Evolutionary conservation across 1,140 invertebrate genomes (phyloP).

Genomic region (Drosophila sturtevanti): DNA sequence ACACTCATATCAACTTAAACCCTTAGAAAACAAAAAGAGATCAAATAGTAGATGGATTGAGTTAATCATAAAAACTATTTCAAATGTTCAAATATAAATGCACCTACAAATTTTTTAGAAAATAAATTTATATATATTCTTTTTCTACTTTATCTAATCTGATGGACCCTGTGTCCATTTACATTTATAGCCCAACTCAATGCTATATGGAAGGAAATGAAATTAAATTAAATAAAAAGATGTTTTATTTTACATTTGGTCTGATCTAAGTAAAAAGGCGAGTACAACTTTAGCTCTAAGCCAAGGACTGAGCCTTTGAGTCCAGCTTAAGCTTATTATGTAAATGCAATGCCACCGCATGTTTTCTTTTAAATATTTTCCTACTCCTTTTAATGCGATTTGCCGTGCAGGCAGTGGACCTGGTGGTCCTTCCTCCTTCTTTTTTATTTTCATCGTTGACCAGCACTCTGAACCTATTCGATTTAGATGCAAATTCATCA

Average conservation of each 20-base stretch:
- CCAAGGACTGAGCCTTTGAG: slow-evolving; percentile 46
- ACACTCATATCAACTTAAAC: background rate
- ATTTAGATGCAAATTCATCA: slow-evolving; percentile 82
- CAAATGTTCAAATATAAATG: background rate
- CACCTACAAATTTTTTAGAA: too few relatives aligned
- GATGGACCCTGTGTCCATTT: slow-evolving; percentile 23
- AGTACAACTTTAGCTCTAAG: slow-evolving; percentile 32
- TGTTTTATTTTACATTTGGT: slow-evolving; percentile 7
- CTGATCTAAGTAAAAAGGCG: slow-evolving; percentile 1
- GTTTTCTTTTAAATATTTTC: slow-evolving; percentile 30
- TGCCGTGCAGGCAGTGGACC: background rate
- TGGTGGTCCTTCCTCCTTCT: too few relatives aligned
- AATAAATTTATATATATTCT: too few relatives aligned
- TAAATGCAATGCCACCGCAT: slow-evolving; percentile 59
- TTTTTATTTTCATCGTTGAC: background rate
- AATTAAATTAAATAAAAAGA: slow-evolving; percentile 47
- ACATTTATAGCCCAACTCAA: slow-evolving; percentile 17
- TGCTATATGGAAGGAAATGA: background rate
- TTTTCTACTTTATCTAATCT: background rate
- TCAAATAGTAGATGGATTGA: background rate
- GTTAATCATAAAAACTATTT: background rate
- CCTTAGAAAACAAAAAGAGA: background rate
- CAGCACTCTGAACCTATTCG: slow-evolving; percentile 49
- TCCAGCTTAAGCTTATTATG: slow-evolving; percentile 68
- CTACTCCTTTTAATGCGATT: slow-evolving; percentile 71